Evolutionary conservation across 2,888 invertebrate species (phyloP), one percentile per base, ranked within the genome.

Genomic region (Philonicus albiceps): DNA sequence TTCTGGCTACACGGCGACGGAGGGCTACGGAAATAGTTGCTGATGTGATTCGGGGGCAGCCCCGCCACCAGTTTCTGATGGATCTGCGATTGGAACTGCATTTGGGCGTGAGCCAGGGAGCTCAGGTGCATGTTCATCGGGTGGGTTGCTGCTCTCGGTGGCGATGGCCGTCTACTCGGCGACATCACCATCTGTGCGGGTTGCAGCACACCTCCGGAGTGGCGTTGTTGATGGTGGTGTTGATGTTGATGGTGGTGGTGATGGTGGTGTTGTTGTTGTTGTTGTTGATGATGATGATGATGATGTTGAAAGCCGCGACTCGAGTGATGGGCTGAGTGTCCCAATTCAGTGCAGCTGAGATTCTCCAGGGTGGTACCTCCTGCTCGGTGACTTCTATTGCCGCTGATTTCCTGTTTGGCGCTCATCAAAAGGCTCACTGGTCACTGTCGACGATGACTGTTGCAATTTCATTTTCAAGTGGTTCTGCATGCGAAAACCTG

Each of bases 161-260:
- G 94, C 91, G 95, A 95, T 90, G 94, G 94, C 91, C 95, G 93
- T 90, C 95, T 94, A 91, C 94, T 95, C 88, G 95, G 95, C 92
- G 95, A 95, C 95, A 95, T 95, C 92, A 94, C 95, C 94, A 92
- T 91, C 88, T 89, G 89, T 92, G 93, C 92, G 72, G 92, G 91
- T 86, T 91, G 92, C 87, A 84, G 84, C 84, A 40, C 73, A 73
- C 90, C 83, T 89, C 90, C 87, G 90, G 90, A 76, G 89, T 91
- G 86, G 91, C 73, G 90, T 90, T 81, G 92, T 91, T 87, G 92
- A 89, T 91, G 91, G 91, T n/a, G 91, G 90, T 53, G 91, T 93
- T 49, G 91, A 91, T 87, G 90, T 89, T 43, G 43, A 43, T 43
- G 40, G 89, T 91, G 86, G 91, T 72, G 90, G 90, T 80, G 92